These are phyloP conservation scores for Cynoglossus semilaevis DNA, from an alignment of 2,113 vertebrate genomes.

Conservation along the genomic window DNA sequence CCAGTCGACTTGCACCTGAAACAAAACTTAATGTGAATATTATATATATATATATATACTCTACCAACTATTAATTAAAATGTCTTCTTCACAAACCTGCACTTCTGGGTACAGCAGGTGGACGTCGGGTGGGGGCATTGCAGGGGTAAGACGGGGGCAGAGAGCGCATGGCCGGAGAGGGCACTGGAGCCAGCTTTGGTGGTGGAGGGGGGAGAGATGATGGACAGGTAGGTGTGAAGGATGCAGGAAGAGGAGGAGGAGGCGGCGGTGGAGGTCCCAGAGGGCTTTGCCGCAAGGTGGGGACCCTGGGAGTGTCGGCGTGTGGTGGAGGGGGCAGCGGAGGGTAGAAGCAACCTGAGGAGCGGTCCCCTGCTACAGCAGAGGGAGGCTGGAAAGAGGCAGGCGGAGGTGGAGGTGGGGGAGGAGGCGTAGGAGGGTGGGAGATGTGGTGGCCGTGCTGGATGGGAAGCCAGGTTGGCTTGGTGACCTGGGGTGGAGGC, in stretches of 20 bases:
- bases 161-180: conserved; percentile 69
- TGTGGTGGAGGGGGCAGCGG: conserved; percentile 35
- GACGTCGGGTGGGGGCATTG: conserved; percentile 73
- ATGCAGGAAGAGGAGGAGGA: conserved; percentile 64
- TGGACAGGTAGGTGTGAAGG: conserved; percentile 51
- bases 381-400: conserved; percentile 62
- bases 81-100: conserved; percentile 54
- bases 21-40: neutral
- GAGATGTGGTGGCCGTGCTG: conserved; percentile 56
- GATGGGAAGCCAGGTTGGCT: conserved; percentile 73
- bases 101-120: conserved; percentile 71
- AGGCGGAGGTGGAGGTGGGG: conserved; percentile 68
- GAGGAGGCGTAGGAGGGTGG: conserved; percentile 67
- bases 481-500: conserved; percentile 69
- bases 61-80: no score
- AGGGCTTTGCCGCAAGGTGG: conserved; percentile 60
- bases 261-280: conserved; percentile 67
- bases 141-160: conserved; percentile 77
- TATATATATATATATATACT: no score
- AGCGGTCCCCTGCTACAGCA: conserved; percentile 63
- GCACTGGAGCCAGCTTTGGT: conserved; percentile 75
- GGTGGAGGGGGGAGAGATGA: conserved; percentile 64
- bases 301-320: conserved; percentile 41
- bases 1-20: conserved; percentile 76
- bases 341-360: conserved; percentile 56